Conservation (phyloP, 2,797 vertebrate genomes). For the Sphenopsis melanotis region DNA sequence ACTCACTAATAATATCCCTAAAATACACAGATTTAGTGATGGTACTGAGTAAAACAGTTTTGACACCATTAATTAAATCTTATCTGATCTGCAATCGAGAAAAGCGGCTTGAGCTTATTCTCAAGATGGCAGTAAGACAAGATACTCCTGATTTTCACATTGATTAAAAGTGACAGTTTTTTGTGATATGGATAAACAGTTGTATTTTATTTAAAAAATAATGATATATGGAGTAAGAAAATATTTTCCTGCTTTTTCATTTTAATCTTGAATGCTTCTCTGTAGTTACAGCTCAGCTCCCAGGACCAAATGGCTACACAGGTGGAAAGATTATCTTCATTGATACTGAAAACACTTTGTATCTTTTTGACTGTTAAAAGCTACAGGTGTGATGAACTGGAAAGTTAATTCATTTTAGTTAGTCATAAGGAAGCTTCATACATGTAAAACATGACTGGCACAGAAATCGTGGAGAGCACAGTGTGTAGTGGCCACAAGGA, state of each 20-base stretch:
- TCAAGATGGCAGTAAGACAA: background rate
- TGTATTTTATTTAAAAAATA: background rate
- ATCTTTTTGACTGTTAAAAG: constrained; percentile 77
- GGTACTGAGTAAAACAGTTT: background rate
- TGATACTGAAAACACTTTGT: constrained; percentile 98
- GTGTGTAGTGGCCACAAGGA: background rate
- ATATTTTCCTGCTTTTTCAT: background rate
- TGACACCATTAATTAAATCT: background rate
- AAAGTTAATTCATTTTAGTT: background rate
- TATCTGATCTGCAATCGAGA: background rate
- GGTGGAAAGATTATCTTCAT: constrained; percentile 98
- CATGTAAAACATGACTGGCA: background rate
- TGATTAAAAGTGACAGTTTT: constrained; percentile 9
- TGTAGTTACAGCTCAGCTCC: constrained; percentile 92
- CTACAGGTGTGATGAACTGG: background rate
- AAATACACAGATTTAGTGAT: background rate
- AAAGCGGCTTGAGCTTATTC: background rate
- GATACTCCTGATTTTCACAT: background rate
- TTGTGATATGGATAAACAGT: background rate
- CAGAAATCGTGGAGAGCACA: background rate
- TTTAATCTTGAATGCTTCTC: constrained; percentile 24
- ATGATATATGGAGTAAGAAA: background rate
- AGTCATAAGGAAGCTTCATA: background rate
- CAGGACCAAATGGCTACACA: constrained; percentile 86
- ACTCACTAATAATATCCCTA: background rate